Percentiles rank a stretch among this genome's conserved stretches.
Evolutionary conservation across 2,888 invertebrate genomes (phyloP).

Genomic region (Sialis fuliginosa): DNA sequence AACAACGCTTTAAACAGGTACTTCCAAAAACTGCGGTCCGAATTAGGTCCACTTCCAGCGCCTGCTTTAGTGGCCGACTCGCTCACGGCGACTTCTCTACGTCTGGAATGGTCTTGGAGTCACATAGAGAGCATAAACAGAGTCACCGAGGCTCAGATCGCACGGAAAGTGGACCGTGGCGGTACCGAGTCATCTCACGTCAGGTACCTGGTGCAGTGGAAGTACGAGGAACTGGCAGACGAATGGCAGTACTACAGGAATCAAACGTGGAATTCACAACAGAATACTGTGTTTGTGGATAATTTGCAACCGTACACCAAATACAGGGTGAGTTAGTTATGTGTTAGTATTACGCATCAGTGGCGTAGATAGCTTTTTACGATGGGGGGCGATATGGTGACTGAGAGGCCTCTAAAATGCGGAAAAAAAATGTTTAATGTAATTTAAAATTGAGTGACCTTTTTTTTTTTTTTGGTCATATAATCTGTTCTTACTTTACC

Average conservation of each 20-base stretch:
- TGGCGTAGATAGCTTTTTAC: neutral
- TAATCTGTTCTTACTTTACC: too few species aligned
- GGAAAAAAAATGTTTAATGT: too few species aligned
- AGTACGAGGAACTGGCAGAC: slow-evolving; percentile 47
- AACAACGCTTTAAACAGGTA: slow-evolving; percentile 62
- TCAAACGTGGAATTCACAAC: slow-evolving; percentile 40
- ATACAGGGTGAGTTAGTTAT: slow-evolving; percentile 56
- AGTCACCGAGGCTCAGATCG: slow-evolving; percentile 12
- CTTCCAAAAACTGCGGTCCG: slow-evolving; percentile 44
- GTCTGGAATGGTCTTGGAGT: slow-evolving; percentile 47
- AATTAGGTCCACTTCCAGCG: slow-evolving; percentile 50
- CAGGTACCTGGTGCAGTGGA: slow-evolving; percentile 46
- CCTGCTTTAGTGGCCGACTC: slow-evolving; percentile 66
- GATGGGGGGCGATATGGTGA: neutral
- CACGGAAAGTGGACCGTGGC: slow-evolving; percentile 37
- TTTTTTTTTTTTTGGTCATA: too few species aligned
- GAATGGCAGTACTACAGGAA: slow-evolving; percentile 73
- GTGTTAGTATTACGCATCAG: neutral
- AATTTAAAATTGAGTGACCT: too few species aligned
- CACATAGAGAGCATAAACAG: slow-evolving; percentile 8
- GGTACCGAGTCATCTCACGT: slow-evolving; percentile 19
- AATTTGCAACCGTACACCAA: slow-evolving; percentile 75
- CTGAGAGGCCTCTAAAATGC: too few species aligned
- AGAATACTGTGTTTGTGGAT: slow-evolving; percentile 48
- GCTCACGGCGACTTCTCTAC: slow-evolving; percentile 56